Conservation (phyloP, 2,113 vertebrate species). For the Taxidea taxus region DNA sequence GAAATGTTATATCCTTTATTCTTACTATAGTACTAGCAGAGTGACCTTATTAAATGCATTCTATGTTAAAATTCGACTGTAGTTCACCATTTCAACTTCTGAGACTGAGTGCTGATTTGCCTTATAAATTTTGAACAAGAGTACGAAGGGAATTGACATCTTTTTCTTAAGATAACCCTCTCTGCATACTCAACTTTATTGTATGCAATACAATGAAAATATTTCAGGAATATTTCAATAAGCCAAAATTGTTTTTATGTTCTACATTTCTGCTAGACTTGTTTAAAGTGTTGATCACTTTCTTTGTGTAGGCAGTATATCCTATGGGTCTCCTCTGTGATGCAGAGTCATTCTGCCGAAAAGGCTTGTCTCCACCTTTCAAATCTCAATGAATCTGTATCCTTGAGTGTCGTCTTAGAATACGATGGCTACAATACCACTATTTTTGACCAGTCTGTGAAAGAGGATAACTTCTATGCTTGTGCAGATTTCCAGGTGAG, state of each 20-base stretch:
- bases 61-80: background rate
- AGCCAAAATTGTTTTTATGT: background rate
- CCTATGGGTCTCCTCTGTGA: constrained; percentile 59
- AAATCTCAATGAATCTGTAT: constrained; percentile 58
- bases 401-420: constrained; percentile 62
- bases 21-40: background rate
- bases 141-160: background rate
- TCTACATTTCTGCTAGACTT: background rate
- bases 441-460: constrained; percentile 57
- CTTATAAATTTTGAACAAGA: background rate
- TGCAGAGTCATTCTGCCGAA: constrained; percentile 36
- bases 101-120: background rate
- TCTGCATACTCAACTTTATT: background rate
- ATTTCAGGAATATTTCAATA: background rate
- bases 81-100: background rate
- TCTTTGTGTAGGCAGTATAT: constrained; percentile 62
- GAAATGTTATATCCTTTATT: background rate
- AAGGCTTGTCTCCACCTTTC: constrained; percentile 70
- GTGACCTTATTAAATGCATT: background rate
- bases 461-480: constrained; percentile 29
- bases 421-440: constrained; percentile 25
- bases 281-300: background rate
- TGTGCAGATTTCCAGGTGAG: constrained; percentile 68
- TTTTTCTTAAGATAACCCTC: background rate
- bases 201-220: background rate